Percentiles rank a stretch among this genome's conserved stretches.
Evolutionary conservation across 2,113 vertebrate species (phyloP).

Genomic region (Mormoops blainvillei): DNA sequence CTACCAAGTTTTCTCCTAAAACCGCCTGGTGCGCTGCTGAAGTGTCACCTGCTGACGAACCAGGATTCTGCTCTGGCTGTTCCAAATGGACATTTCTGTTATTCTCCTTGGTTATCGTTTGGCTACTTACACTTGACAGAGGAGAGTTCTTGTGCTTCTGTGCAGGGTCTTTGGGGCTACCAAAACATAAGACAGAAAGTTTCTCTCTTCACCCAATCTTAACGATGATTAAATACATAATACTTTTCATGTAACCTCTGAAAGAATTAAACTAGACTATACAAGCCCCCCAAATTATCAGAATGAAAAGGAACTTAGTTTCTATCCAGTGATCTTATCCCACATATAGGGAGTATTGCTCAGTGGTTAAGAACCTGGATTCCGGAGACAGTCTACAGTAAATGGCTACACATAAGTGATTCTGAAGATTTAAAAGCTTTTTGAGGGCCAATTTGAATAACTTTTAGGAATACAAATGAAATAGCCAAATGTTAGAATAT

Average conservation of each 20-base stretch:
- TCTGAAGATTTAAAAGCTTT: background rate
- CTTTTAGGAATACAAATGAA: background rate
- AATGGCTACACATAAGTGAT: background rate
- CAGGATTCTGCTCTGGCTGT: constrained; percentile 51
- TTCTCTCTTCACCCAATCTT: constrained; percentile 38
- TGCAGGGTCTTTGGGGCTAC: constrained; percentile 66
- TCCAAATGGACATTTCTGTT: constrained; percentile 65
- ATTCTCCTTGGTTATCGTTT: constrained; percentile 55
- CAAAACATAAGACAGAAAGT: constrained; percentile 47
- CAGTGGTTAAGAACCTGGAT: background rate
- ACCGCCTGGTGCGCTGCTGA: constrained; percentile 28
- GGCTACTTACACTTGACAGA: constrained; percentile 62
- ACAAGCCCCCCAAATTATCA: background rate
- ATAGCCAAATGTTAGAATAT: background rate
- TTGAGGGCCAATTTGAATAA: background rate
- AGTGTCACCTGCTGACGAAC: constrained; percentile 43
- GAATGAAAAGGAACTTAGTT: background rate
- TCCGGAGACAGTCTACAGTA: background rate
- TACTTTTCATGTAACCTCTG: background rate
- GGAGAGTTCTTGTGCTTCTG: constrained; percentile 58
- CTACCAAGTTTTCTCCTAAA: constrained; percentile 57
- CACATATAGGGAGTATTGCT: background rate
- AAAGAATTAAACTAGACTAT: background rate
- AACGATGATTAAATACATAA: background rate
- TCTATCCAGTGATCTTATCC: background rate